A percentile compares a stretch with the other conserved stretches of the same genome.
Conservation (phyloP, 2,113 vertebrate species). For the Barbus barbus region DNA sequence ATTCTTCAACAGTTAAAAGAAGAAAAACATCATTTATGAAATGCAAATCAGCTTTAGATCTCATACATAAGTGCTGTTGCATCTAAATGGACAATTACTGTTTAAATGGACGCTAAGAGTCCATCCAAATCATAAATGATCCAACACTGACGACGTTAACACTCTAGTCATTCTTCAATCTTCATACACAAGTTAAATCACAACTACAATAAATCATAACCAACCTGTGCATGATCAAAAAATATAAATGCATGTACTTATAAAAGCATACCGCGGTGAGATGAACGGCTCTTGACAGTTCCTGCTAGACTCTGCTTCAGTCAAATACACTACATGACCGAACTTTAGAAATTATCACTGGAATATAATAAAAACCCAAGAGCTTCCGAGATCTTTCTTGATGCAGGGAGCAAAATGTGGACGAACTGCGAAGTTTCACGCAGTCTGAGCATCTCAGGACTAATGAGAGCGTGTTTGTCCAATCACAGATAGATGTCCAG, state of each 20-base stretch:
- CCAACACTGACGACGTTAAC: neutral
- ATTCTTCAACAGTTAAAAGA: too few species aligned
- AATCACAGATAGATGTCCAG: conserved; percentile 5
- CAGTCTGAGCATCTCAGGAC: neutral
- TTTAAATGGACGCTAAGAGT: too few species aligned
- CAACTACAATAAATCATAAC: neutral
- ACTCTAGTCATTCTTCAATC: neutral
- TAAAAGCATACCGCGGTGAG: neutral
- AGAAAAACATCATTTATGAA: neutral
- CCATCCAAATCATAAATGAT: neutral
- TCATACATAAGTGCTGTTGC: neutral
- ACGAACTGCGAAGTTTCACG: neutral
- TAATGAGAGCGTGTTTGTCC: neutral
- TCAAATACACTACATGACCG: too few species aligned
- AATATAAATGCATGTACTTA: neutral
- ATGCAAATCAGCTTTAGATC: neutral
- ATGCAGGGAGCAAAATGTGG: neutral
- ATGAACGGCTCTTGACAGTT: too few species aligned
- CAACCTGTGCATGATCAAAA: neutral
- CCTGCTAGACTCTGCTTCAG: neutral
- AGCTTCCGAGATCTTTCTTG: neutral
- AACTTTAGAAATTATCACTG: too few species aligned
- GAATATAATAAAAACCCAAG: too few species aligned
- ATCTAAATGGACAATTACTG: neutral
- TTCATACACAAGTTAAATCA: neutral